Percentiles rank a stretch among this genome's conserved stretches.
Evolutionary conservation across 2,888 invertebrate genomes (phyloP).

Genomic region (Drosophila fungiperda): DNA sequence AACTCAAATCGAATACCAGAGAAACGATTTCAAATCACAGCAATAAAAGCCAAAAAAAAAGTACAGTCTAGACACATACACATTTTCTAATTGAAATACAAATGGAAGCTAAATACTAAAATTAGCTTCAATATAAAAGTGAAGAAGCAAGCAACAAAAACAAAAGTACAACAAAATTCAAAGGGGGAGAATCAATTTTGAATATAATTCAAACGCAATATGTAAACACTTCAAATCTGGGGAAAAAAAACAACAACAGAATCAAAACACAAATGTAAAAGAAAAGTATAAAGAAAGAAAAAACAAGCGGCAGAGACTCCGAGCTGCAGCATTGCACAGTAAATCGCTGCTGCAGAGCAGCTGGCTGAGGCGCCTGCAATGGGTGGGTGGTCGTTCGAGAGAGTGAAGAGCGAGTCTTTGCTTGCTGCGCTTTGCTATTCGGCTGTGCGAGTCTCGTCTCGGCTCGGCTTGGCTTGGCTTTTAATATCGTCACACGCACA

Average conservation of each 20-base stretch:
- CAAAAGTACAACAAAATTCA: conserved; percentile 49
- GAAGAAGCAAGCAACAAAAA: conserved; percentile 45
- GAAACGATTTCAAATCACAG: conserved; percentile 17
- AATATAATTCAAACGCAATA: conserved; percentile 75
- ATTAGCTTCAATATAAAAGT: conserved; percentile 71
- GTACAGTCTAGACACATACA: conserved; percentile 42
- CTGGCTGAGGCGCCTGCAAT: conserved; percentile 33
- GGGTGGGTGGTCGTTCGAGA: conserved; percentile 23
- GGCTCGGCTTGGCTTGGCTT: conserved; percentile 36
- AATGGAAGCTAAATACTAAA: conserved; percentile 77
- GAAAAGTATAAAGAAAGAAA: conserved; percentile 43
- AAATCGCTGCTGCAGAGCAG: conserved; percentile 40
- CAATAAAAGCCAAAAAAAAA: conserved; percentile 26
- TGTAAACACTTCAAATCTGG: conserved; percentile 74
- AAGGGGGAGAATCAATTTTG: conserved; percentile 51
- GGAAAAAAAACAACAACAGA: conserved; percentile 16
- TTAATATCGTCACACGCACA: conserved; percentile 48
- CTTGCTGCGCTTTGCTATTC: conserved; percentile 34
- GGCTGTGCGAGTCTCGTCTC: conserved; percentile 17
- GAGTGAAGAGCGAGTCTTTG: not conserved
- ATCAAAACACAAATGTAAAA: conserved; percentile 37
- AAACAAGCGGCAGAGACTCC: conserved; percentile 17
- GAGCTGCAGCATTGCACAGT: conserved; percentile 17
- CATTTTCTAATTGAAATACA: conserved; percentile 72
- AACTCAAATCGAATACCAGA: conserved; percentile 16